Base-by-base conservation (phyloP, 2,113 vertebrate species). In the Micronycteris hirsuta region DNA sequence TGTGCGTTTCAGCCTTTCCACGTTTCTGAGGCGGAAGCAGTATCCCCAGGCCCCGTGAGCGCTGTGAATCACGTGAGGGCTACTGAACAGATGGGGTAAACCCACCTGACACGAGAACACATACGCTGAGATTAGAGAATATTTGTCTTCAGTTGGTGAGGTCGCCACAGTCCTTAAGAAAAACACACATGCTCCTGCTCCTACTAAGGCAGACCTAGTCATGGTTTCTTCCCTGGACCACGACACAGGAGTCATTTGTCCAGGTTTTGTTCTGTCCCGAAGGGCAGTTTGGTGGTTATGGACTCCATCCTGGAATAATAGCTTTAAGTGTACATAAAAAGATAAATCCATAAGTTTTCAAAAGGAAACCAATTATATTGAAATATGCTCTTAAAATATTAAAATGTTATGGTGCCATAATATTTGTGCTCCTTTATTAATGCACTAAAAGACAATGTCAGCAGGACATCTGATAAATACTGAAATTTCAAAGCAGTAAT, bases 111-210 rank as follows among this genome's bases (percentile, higher is more conserved):
- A 24, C 10, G 95, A 97, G 97, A 94, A 80, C 93, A 70, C 71
- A 92, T 45, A 78, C 65, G 91, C 54, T 76, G 76, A 0, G 91
- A 96, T 88, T 95, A 96, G 96, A 95, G 97, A 97, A 96, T 84
- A 88, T 38, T 98, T 86, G 67, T 90, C 97, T 96, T 98, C 80
- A 47, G 97, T 97, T 97, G 98, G 96, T 97, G 98, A 85, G 94
- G 97, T 96, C 96, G 96, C 98, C 98, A 98, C 97, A 99, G 98
- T 98, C 98, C 98, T 98, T 98, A 98, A 93, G 78, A 97, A 98
- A 97, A 97, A 97, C 92, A 98, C 92, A 96, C 70, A 88, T 95
- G 93, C 97, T 96, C 97, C 97, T 94, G 97, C 85, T 96, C 92
- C 96, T 97, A 95, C 92, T 93, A 95, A 80, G 91, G 96, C 97